Percentiles rank a stretch among this genome's conserved stretches.
Evolutionary conservation across 2,797 vertebrate genomes (phyloP).

Genomic region (Argyrosomus regius): DNA sequence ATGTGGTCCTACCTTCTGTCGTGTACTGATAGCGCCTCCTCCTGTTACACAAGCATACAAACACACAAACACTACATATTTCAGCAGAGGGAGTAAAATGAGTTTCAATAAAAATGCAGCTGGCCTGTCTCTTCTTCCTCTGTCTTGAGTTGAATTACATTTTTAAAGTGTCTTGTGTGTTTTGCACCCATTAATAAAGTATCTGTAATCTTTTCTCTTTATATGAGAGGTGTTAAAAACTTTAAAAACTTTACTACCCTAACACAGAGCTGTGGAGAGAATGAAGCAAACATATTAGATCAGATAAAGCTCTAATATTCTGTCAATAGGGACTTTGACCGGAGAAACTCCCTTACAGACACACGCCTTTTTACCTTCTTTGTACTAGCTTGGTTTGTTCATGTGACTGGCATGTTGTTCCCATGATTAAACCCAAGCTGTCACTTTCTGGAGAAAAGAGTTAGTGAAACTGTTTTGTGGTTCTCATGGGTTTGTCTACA

Average conservation of each 20-base stretch:
- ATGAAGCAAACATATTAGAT: not conserved
- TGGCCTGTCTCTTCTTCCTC: not conserved
- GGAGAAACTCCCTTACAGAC: not conserved
- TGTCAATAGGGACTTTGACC: not conserved
- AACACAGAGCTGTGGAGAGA: not conserved
- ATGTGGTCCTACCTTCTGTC: conserved; percentile 39
- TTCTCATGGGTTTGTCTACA: not conserved
- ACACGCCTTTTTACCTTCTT: not conserved
- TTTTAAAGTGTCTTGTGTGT: conserved; percentile 6
- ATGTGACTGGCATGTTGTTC: not conserved
- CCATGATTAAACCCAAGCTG: not conserved
- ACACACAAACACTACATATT: not conserved
- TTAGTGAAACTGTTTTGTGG: not conserved
- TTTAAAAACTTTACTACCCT: not conserved
- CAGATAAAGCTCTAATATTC: not conserved
- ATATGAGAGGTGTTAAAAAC: not conserved
- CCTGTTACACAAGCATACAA: conserved; percentile 14
- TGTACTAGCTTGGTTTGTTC: not conserved
- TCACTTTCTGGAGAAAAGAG: not conserved
- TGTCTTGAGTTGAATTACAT: not conserved
- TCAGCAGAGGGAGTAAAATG: not conserved
- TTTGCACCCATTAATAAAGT: not conserved
- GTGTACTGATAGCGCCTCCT: conserved; percentile 58
- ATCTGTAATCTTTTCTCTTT: not conserved
- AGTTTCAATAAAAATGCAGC: not conserved